Evolutionary conservation across 1,140 invertebrate species (phyloP), one percentile per base, ranked within the genome.

Genomic region (Sarcophaga peregrina): DNA sequence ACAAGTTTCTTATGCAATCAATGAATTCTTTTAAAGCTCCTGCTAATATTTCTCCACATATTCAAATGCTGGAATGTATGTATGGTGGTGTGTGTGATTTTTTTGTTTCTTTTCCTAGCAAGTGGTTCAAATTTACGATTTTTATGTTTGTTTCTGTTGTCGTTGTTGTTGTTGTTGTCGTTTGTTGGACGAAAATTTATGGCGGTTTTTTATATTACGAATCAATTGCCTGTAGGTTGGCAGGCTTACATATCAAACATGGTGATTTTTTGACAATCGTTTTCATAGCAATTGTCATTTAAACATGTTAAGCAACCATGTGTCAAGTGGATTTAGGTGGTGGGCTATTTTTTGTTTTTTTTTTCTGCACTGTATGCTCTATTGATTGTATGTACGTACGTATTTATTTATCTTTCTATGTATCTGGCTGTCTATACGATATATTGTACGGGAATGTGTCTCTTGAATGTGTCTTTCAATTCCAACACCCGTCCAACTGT

Each of bases 221-320:
- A 78, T 78, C 75, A 78, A 78, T 78, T 50, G 47, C 75, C 75
- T 50, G 75, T 78, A 78, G 75, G 75, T 78, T 78, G 75, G 47
- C 75, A 78, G 75, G 47, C 75, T 78, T 48, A 78, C 75, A 78
- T 78, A 78, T 78, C 75, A 78, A 78, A 78, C 75, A 78, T 78
- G 75, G 75, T 78, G 75, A 78, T 78, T 78, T 78, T 78, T 78
- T 78, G 75, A 78, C 75, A 78, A 78, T 78, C 75, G 75, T 78
- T 78, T 78, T 78, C 75, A 78, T 78, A 78, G 75, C 75, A 78
- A 78, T 78, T 78, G 75, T 78, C 75, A 78, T 78, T 78, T 78
- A 78, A 78, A 78, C 75, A 78, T 78, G 75, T 78, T 78, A 78
- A 78, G 75, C 75, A 78, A 78, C 75, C 75, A 78, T 78, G 75